Evolutionary conservation across 2,797 vertebrate species (phyloP), one percentile per base, ranked within the genome.

Genomic region (Naso thynnoides): DNA sequence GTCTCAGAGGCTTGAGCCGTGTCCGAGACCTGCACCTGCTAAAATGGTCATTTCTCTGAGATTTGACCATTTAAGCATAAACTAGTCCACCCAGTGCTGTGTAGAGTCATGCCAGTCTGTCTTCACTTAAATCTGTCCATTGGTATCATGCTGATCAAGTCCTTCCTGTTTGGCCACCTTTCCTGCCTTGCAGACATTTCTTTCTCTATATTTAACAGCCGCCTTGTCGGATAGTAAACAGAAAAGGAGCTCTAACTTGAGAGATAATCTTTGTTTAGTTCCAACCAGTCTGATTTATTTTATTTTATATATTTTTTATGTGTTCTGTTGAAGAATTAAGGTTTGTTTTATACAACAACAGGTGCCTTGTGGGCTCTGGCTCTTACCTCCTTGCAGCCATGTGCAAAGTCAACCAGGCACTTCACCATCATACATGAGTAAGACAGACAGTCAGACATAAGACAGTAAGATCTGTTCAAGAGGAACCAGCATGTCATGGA

Each of bases 141-240:
- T 47, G 33, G n/a, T 39, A 47, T 72, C 73, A 27, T 11, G 68
- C 58, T 81, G 24, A 77, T 78, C 87, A 58, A 3, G 89, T 86
- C 82, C 68, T 86, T 85, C 90, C 81, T 83, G 90, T 88, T 88
- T 80, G 73, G 18, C 78, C 76, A 62, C 78, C 57, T 73, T 69
- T 78, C 54, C 31, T 68, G 36, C 24, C 29, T 45, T 0, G 8
- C 62, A 55, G 10, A 33, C 50, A 41, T 58, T 36, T 42, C 38
- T 39, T 15, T 8, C 11, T 24, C 5, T 29, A 1, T 53, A 38
- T 78, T 66, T 42, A 49, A 50, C 36, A 19, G 29, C 26, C 31
- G 54, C 5, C 0, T 16, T 29, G 42, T 55, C n/a, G 9, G 31
- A 53, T 36, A 10, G 8, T 27, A 45, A 53, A 33, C n/a, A n/a